Evolutionary conservation across 2,113 vertebrate species (phyloP).

Genomic region (Dolichotis patagonum): DNA sequence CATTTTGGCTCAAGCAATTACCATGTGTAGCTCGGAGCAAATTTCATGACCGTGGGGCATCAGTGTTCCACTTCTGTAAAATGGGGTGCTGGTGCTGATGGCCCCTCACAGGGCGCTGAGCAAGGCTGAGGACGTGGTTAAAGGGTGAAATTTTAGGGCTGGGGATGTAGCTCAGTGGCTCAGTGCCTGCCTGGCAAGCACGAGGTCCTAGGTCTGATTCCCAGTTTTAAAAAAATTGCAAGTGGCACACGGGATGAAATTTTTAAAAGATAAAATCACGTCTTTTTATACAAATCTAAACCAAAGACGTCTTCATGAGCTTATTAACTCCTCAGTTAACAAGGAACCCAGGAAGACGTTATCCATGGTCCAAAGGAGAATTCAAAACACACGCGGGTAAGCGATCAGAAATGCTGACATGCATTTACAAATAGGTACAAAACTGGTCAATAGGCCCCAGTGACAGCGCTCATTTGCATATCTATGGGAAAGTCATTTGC

Average conservation of each 20-base stretch:
- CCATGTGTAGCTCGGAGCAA: not conserved
- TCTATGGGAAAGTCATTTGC: slow-evolving; percentile 30
- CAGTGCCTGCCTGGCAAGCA: too few species aligned
- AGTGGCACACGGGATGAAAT: not conserved
- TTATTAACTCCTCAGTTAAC: not conserved
- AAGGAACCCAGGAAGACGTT: not conserved
- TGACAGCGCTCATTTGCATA: slow-evolving; percentile 23
- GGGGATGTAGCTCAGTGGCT: too few species aligned
- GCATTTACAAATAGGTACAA: not conserved
- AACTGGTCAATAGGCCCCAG: not conserved
- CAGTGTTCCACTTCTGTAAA: not conserved
- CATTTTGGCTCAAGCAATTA: not conserved
- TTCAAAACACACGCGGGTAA: not conserved
- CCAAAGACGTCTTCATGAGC: not conserved
- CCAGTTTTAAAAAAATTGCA: too few species aligned
- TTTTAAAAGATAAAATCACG: not conserved
- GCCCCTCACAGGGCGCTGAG: not conserved
- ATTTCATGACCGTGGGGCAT: not conserved
- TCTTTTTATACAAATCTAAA: not conserved
- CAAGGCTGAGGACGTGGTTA: not conserved
- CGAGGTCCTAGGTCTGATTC: too few species aligned
- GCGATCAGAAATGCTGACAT: not conserved
- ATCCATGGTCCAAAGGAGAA: not conserved
- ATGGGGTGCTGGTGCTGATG: not conserved
- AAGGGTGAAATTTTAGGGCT: not conserved